phyloP scores from a whole-genome alignment of 2,888 invertebrate genomes.

The Dolichopus griseipennis region DNA sequence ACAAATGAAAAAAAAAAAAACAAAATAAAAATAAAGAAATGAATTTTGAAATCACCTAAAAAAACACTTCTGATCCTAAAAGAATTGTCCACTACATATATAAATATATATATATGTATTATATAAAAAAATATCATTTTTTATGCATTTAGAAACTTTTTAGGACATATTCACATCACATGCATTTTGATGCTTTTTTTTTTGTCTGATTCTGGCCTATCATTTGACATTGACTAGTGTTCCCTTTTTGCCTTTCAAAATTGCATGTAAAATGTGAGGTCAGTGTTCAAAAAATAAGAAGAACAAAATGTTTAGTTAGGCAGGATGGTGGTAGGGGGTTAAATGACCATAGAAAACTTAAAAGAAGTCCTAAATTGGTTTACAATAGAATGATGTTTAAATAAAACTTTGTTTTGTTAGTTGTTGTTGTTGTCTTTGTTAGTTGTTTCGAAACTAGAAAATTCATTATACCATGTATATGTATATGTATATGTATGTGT shows the following conservation, averaged over 20 bases:
- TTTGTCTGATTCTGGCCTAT: not conserved
- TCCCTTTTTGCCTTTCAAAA: not conserved
- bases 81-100: too few relatives aligned
- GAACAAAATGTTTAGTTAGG: not conserved
- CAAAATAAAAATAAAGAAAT: not conserved
- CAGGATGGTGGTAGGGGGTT: not conserved
- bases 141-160: not conserved
- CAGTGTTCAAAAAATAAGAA: not conserved
- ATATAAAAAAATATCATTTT: not conserved
- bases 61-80: not conserved
- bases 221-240: not conserved
- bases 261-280: not conserved
- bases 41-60: not conserved
- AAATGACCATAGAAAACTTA: not conserved
- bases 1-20: too few relatives aligned
- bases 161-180: not conserved
- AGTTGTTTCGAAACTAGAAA: too few relatives aligned
- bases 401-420: not conserved
- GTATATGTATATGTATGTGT: not conserved
- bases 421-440: not conserved
- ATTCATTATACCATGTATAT: too few relatives aligned
- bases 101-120: not conserved
- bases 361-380: not conserved
- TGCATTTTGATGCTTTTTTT: not conserved
- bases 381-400: not conserved